Percentiles rank a stretch among this genome's conserved stretches.
Conservation (phyloP, 2,888 invertebrate species). For the Pristionchus arcanus region DNA sequence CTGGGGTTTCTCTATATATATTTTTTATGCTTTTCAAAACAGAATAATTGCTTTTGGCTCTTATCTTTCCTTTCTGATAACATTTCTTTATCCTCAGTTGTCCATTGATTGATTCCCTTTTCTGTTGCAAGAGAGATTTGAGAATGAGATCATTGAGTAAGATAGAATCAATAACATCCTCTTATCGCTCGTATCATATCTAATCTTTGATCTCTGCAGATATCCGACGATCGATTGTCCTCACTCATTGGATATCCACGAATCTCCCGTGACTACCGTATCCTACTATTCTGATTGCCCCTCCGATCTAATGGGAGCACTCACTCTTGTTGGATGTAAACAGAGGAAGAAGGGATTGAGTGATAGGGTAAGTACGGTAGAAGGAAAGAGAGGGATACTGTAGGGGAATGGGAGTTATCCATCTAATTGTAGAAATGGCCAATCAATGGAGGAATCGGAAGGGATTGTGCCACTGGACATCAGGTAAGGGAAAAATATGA, state of each 20-base stretch:
- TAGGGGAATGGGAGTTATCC: background rate
- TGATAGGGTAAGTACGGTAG: slow-evolving; percentile 68
- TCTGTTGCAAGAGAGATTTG: background rate
- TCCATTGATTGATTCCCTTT: background rate
- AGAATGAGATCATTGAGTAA: background rate
- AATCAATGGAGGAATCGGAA: slow-evolving; percentile 95
- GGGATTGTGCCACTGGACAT: slow-evolving; percentile 95
- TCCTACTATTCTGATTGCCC: slow-evolving; percentile 98
- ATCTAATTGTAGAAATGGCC: slow-evolving; percentile 84
- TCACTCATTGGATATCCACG: slow-evolving; percentile 99
- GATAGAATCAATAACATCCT: no score
- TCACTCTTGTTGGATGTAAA: slow-evolving; percentile 91
- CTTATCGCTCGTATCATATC: no score
- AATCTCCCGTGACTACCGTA: slow-evolving; percentile 97
- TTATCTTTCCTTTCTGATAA: background rate
- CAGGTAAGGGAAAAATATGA: slow-evolving; percentile 81
- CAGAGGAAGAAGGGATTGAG: slow-evolving; percentile 84
- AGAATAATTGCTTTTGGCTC: background rate
- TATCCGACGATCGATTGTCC: slow-evolving; percentile 99
- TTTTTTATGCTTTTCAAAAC: background rate
- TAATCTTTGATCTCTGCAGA: slow-evolving; percentile 72
- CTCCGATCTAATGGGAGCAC: slow-evolving; percentile 96
- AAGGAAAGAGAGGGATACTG: background rate
- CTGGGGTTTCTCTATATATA: background rate
- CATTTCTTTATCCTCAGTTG: background rate